Evolutionary conservation across 2,797 vertebrate species (phyloP).

Genomic region (Distichodus sexfasciatus): DNA sequence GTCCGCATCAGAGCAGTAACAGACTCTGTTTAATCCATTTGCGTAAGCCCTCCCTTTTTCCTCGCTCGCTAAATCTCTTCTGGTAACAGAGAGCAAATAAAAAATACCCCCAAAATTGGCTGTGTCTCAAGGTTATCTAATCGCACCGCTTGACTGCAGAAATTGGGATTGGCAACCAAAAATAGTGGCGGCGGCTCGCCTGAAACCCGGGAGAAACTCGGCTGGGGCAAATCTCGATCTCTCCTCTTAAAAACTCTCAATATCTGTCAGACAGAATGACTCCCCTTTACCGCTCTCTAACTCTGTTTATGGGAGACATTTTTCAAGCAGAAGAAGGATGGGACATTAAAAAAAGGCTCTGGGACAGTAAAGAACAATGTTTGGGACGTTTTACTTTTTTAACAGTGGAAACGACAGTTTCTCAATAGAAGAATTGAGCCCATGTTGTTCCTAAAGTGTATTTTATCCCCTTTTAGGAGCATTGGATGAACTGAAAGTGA

Average conservation of each 20-base stretch:
- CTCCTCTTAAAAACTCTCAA: neutral
- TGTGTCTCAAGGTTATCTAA: slow-evolving; percentile 23
- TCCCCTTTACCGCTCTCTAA: neutral
- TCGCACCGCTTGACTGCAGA: neutral
- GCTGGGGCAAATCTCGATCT: neutral
- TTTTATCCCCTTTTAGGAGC: too few species aligned
- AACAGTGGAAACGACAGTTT: neutral
- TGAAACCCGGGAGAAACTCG: slow-evolving; percentile 18
- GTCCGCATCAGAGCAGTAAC: neutral
- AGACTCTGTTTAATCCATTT: neutral
- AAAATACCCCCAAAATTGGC: slow-evolving; percentile 15
- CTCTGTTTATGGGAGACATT: neutral
- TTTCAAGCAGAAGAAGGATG: neutral
- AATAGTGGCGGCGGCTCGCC: slow-evolving; percentile 1
- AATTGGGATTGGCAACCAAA: slow-evolving; percentile 15
- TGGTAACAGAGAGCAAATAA: slow-evolving; percentile 29
- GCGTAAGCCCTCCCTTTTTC: neutral
- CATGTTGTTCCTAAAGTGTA: too few species aligned
- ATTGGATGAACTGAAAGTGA: too few species aligned
- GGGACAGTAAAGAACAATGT: neutral
- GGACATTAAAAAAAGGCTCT: neutral
- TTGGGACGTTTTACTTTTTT: neutral
- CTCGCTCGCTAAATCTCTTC: slow-evolving; percentile 9
- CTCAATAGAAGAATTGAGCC: too few species aligned
- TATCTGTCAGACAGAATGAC: neutral